Evolutionary conservation across 2,113 vertebrate genomes (phyloP), one percentile per base, ranked within the genome.

Genomic region (Phrynocephalus versicolor): DNA sequence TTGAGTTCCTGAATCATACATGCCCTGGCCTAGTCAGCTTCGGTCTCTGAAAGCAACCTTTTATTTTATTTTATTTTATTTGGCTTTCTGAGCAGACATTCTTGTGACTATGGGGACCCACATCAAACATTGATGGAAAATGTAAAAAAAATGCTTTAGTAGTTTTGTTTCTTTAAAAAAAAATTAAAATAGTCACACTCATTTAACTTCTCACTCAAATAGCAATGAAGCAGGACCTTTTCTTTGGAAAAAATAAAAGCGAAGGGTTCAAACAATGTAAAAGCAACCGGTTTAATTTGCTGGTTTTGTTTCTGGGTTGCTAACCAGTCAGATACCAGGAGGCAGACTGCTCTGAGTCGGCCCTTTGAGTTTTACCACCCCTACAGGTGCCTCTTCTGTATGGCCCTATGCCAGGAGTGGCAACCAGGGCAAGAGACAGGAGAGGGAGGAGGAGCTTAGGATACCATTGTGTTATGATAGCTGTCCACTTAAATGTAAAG

Each of bases 141-240:
- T 92, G 92, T 94, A 95, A 93, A 69, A 83, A n/a, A 87, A 94
- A 93, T 95, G 95, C 96, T 95, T 94, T 91, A 79, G n/a, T n/a
- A n/a, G n/a, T n/a, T n/a, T n/a, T n/a, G n/a, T n/a, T n/a, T n/a
- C n/a, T n/a, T n/a, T n/a, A n/a, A n/a, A n/a, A 91, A 92, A 89
- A 6, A 93, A 35, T 95, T 94, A 95, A 91, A 93, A 30, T 33
- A 60, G 94, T 89, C 95, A 90, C 95, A 94, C 94, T 96, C 95
- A 93, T 94, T 94, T 89, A 91, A 91, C 89, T 89, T 92, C 91
- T 89, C 80, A 85, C 41, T 19, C 88, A 86, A 94, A 91, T 60
- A 83, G 85, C 89, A 86, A 62, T 78, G 83, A 94, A 94, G 87
- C 77, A 27, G 88, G 93, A 74, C 15, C 1, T 79, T 91, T 85